Percentiles rank a stretch among this genome's conserved stretches.
Evolutionary conservation across 35 echinoderm and acorn worm species (phyloP).

Genomic region (Holothuria glaberrima): DNA sequence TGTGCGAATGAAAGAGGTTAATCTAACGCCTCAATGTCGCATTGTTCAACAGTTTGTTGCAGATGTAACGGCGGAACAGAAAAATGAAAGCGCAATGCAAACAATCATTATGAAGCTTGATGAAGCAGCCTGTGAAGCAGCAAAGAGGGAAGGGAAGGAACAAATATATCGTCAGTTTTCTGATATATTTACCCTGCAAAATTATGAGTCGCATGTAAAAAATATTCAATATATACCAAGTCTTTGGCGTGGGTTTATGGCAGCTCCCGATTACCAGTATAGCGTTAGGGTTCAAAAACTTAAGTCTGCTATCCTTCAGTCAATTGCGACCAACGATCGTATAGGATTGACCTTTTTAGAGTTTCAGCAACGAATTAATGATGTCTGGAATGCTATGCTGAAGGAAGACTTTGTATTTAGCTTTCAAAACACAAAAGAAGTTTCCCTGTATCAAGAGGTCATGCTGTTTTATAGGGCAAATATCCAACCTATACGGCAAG

Average conservation of each 20-base stretch:
- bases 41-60: conserved; percentile 50
- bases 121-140: not conserved
- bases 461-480: not conserved
- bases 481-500: not conserved
- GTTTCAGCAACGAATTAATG: not conserved
- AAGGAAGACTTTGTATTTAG: conserved; percentile 46
- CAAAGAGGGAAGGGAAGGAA: conserved; percentile 14
- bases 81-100: conserved; percentile 27
- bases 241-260: conserved; percentile 54
- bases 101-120: conserved; percentile 16
- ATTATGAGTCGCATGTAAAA: not conserved
- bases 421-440: conserved; percentile 46
- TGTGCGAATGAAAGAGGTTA: conserved; percentile 50
- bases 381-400: conserved; percentile 39
- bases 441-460: not conserved
- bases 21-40: conserved; percentile 21
- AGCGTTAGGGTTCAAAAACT: conserved; percentile 18
- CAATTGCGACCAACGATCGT: not conserved
- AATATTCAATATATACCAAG: conserved; percentile 41
- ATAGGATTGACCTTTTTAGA: not conserved
- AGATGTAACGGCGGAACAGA: conserved; percentile 33
- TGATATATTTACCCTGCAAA: conserved; percentile 32
- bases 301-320: not conserved
- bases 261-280: conserved; percentile 38
- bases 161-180: conserved; percentile 36